Evolutionary conservation across 1,140 invertebrate genomes (phyloP), one percentile per base, ranked within the genome.

Genomic region (Hyposmocoma kahamanoa): DNA sequence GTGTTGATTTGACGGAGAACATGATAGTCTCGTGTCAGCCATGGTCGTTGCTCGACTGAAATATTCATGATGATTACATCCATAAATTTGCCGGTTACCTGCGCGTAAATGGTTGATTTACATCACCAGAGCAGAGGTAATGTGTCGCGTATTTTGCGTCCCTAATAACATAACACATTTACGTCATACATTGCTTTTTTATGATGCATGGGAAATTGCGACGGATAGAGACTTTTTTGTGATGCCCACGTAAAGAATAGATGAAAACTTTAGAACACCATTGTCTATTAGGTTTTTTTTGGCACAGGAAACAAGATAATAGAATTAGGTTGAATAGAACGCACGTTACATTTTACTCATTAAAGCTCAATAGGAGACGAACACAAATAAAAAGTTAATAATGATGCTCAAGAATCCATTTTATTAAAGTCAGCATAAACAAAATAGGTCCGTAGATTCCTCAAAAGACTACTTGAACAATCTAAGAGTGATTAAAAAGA

Each of bases 51-150:
- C 30, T 13, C 6, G 30, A 43, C 24, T 53, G 43, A 56, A 65
- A 53, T 47, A 61, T 58, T 56, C 52, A 63, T 56, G 47, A 58
- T 65, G 62, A 65, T 65, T 65, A 65, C 52, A 49, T 34, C 38
- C 62, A 65, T 65, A 65, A 65, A 65, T 61, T 56, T 53, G 9
- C 34, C 47, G 22, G 51, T 45, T 53, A 60, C 49, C 62, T 60
- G 48, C 38, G 42, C 48, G 53, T 58, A 58, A 65, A 58, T 61
- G 55, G 42, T 53, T 61, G 62, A 65, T 65, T 61, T 61, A 61
- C 56, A 32, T 22, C 49, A 48, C 50, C 47, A 18, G 53, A 45
- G 59, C 49, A 55, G 50, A 58, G 46, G 53, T 61, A 60, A 67
- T 59, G 50, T 60, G 59, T 65, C 51, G 50, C 52, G 48, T 60